phyloP scores from a whole-genome alignment of 2,888 invertebrate genomes.

The Nymphalis urticae region DNA sequence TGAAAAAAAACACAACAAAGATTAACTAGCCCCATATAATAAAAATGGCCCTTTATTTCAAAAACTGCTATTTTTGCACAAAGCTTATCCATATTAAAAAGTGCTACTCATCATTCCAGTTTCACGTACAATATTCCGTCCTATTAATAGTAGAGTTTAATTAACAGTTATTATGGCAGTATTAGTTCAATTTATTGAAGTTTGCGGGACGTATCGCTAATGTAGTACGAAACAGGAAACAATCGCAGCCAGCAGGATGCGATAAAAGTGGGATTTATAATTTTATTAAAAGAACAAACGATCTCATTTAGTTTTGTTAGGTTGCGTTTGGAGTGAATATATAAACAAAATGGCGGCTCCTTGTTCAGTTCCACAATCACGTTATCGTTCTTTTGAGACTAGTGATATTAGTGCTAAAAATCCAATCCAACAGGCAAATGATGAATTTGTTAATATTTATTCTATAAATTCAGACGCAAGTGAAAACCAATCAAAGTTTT shows the following conservation, averaged over 20 bases:
- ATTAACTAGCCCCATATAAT: no score
- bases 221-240: conserved; percentile 66
- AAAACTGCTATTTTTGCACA: background rate
- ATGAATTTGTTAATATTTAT: conserved; percentile 62
- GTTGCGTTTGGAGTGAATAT: conserved; percentile 42
- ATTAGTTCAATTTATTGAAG: conserved; percentile 46
- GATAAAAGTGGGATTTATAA: conserved; percentile 70
- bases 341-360: conserved; percentile 53
- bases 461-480: conserved; percentile 43
- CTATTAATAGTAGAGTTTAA: conserved; percentile 41
- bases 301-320: conserved; percentile 47
- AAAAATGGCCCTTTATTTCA: no score
- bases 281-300: conserved; percentile 55
- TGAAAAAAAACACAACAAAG: no score
- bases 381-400: conserved; percentile 61
- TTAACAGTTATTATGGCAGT: conserved; percentile 47
- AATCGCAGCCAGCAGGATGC: conserved; percentile 61
- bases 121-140: conserved; percentile 17
- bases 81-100: no score
- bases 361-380: conserved; percentile 51
- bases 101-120: conserved; percentile 8
- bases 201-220: conserved; percentile 52
- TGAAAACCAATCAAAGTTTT: conserved; percentile 45
- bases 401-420: conserved; percentile 46
- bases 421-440: conserved; percentile 33